Conservation (phyloP, 2,113 vertebrate species). For the Zosterops hypoxanthus region DNA sequence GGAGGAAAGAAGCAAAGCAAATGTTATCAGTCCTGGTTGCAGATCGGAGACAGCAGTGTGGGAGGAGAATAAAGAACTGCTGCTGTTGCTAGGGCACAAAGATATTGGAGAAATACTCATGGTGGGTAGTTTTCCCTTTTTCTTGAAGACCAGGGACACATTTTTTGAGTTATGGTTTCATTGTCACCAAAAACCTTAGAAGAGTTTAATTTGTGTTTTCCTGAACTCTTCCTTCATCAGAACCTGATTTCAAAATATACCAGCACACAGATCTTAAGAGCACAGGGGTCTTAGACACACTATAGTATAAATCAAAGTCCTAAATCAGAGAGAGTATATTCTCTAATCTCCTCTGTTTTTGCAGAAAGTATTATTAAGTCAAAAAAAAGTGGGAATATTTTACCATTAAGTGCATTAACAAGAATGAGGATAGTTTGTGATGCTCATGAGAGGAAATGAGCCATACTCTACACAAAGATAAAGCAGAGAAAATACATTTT, state of each 20-base stretch:
- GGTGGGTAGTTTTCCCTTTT: neutral
- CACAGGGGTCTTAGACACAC: neutral
- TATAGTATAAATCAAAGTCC: neutral
- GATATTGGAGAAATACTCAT: constrained; percentile 2
- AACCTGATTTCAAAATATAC: neutral
- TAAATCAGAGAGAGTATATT: neutral
- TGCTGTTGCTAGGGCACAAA: constrained; percentile 64
- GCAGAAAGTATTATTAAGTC: neutral
- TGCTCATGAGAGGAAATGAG: neutral
- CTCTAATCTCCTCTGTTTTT: neutral
- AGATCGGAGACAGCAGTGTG: constrained; percentile 34
- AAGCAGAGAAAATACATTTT: neutral
- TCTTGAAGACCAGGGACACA: neutral
- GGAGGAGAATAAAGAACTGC: constrained; percentile 50
- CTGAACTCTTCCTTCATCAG: neutral
- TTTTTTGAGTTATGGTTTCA: neutral
- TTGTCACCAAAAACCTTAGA: neutral
- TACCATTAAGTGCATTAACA: neutral
- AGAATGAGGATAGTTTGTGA: neutral
- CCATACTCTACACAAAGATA: neutral
- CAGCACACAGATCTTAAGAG: neutral
- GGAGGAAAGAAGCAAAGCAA: constrained; percentile 56
- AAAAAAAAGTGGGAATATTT: neutral
- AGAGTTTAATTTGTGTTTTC: neutral
- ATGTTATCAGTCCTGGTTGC: constrained; percentile 47